Conservation (phyloP, 1,140 invertebrate genomes). For the Meloidogyne hapla region DNA sequence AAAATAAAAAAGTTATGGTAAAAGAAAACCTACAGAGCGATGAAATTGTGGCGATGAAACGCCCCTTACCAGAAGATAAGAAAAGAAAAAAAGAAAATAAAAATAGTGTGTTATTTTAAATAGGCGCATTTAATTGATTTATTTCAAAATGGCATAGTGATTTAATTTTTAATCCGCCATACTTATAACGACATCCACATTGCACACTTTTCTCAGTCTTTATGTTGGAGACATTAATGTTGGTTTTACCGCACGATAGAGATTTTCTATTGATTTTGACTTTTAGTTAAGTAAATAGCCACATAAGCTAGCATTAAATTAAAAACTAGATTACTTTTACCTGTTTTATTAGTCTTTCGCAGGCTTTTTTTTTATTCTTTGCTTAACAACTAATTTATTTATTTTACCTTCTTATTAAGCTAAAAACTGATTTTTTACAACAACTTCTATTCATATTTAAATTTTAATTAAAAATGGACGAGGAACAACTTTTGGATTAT, state of each 20-base stretch:
- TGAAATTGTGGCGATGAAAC: neutral
- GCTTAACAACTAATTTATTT: neutral
- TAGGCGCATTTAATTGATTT: neutral
- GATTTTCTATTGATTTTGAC: neutral
- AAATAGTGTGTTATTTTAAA: neutral
- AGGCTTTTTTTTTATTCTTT: too few relatives aligned
- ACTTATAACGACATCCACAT: neutral
- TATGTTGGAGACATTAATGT: too few relatives aligned
- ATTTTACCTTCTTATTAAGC: neutral
- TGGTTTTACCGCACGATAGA: too few relatives aligned
- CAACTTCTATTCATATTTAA: neutral
- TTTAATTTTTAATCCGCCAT: neutral
- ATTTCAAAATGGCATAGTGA: neutral
- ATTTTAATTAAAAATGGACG: conserved; percentile 38
- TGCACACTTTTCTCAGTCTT: neutral
- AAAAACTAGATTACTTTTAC: neutral
- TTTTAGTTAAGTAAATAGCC: neutral
- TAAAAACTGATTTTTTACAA: neutral
- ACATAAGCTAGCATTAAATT: neutral
- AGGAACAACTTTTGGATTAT: conserved; percentile 44
- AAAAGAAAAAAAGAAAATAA: too few relatives aligned
- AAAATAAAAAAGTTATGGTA: too few relatives aligned
- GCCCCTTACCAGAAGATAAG: too few relatives aligned
- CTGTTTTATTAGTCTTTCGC: neutral
- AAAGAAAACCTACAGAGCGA: too few relatives aligned